These are phyloP conservation scores for Grammomys dolichurus DNA, from an alignment of 2,113 vertebrate genomes.

Conservation along the genomic window DNA sequence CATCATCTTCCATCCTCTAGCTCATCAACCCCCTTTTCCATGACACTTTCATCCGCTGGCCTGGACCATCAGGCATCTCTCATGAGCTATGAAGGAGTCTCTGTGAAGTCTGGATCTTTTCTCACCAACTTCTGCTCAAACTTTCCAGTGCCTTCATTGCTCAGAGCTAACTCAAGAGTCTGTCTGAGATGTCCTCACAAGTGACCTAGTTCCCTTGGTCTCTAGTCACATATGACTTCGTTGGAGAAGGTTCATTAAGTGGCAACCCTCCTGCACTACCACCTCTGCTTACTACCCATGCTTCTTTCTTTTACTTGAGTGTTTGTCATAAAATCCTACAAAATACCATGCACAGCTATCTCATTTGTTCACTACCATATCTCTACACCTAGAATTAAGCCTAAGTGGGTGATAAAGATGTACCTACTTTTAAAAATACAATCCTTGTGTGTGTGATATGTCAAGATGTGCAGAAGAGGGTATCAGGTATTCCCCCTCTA, in stretches of 20 bases:
- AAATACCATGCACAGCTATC: too few relatives aligned
- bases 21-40: neutral
- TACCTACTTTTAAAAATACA: neutral
- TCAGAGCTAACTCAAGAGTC: neutral
- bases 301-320: neutral
- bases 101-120: neutral
- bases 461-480: neutral
- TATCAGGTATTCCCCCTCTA: neutral
- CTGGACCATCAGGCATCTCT: neutral
- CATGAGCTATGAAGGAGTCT: neutral
- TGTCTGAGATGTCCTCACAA: accelerated
- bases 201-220: neutral
- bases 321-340: neutral
- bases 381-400: neutral
- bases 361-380: accelerated
- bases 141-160: neutral
- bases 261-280: accelerated
- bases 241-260: neutral
- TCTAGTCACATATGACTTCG: too few relatives aligned
- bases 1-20: neutral
- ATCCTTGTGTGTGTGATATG: neutral
- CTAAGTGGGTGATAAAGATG: neutral
- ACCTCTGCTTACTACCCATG: accelerated
- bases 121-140: neutral
- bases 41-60: neutral